Percentiles rank a stretch among this genome's conserved stretches.
phyloP scores from a whole-genome alignment of 2,113 vertebrate genomes.

The Suncus etruscus region DNA sequence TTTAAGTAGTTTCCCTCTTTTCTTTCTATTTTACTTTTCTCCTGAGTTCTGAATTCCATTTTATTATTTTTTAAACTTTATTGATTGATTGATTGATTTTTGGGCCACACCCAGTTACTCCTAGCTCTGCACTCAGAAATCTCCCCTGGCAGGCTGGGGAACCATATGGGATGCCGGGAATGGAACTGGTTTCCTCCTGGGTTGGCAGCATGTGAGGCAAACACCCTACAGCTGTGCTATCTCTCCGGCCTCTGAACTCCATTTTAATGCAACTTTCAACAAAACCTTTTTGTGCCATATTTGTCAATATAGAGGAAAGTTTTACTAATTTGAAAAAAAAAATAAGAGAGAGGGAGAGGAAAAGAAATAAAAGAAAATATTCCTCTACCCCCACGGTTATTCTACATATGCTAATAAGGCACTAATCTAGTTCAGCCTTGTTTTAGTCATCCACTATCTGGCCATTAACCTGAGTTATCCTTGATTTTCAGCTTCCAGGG shows the following conservation, averaged over 20 bases:
- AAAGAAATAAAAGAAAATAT: neutral
- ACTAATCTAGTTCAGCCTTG: neutral
- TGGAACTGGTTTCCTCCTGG: no score
- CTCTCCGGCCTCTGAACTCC: neutral
- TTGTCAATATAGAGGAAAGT: neutral
- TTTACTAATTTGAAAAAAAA: neutral
- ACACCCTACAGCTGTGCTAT: no score
- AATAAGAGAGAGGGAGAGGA: neutral
- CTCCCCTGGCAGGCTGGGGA: no score
- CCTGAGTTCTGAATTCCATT: neutral
- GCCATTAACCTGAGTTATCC: neutral
- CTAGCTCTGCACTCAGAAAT: no score
- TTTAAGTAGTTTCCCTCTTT: neutral
- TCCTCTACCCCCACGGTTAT: neutral
- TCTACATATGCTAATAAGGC: neutral
- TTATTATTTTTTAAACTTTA: neutral
- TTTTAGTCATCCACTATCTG: neutral
- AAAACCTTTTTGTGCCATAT: neutral
- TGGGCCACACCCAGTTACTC: no score
- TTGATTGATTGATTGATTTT: no score
- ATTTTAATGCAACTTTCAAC: neutral
- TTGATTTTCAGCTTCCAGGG: neutral
- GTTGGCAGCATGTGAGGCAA: no score
- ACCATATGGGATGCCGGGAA: no score
- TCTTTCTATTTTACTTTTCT: slow-evolving; percentile 9